Conservation (phyloP, 1,140 invertebrate genomes). For the Dendrolimus punctatus region DNA sequence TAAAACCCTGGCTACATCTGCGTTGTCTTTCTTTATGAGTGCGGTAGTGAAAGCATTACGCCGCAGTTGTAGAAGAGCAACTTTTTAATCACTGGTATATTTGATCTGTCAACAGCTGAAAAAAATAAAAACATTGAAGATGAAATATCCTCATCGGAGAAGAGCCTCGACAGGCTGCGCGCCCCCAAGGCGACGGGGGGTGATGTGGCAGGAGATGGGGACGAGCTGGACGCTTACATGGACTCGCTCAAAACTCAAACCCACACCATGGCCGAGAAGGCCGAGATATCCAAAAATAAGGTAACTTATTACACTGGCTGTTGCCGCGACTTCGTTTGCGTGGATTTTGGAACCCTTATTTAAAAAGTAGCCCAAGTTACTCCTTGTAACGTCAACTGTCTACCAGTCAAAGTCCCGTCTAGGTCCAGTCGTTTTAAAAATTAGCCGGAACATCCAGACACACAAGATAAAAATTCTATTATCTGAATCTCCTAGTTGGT, state of each 20-base stretch:
- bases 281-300: conserved; percentile 63
- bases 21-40: no score
- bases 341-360: no score
- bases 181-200: conserved; percentile 30
- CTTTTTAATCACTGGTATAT: not conserved
- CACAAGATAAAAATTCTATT: no score
- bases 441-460: no score
- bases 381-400: not conserved
- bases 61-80: not conserved
- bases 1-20: no score
- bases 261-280: conserved; percentile 49
- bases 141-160: conserved; percentile 76
- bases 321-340: no score
- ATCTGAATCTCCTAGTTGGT: no score
- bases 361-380: no score
- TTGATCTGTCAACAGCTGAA: conserved; percentile 50
- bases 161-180: conserved; percentile 71
- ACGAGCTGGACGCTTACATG: conserved; percentile 84
- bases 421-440: no score
- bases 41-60: not conserved
- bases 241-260: conserved; percentile 63
- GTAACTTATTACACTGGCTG: conserved; percentile 17
- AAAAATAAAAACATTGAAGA: conserved; percentile 76
- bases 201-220: conserved; percentile 48
- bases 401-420: not conserved